Evolutionary conservation across 2,113 vertebrate species (phyloP), one percentile per base, ranked within the genome.

Genomic region (Phalacrocorax pelagicus): DNA sequence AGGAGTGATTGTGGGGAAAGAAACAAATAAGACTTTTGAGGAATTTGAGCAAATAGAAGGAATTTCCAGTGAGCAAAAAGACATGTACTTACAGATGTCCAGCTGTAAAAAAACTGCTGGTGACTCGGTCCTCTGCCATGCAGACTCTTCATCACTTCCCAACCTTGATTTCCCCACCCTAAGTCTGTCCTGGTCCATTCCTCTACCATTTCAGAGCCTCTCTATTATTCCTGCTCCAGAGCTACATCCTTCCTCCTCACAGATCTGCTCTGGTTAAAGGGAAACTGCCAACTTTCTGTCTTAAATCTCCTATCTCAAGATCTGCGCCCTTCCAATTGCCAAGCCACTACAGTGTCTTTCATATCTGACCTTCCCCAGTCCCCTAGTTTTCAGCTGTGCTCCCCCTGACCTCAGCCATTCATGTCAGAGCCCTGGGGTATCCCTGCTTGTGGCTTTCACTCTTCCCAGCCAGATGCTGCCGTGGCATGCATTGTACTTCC

Each of bases 21-120:
- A 66, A 88, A 80, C 3, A 66, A 63, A 42, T 54, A 34, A 32
- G 21, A 51, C 34, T 86, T 91, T 6, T 36, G 72, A 71, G 52
- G 42, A 74, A 54, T 71, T 58, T 42, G 10, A 89, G 11, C 38
- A 42, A 71, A 23, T 5, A 71, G 24, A 91, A 81, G 38, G n/a
- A 55, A 51, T 67, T 81, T 71, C 55, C 38, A 51, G 30, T 42
- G 44, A 42, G 24, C 34, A 47, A 18, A 73, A 89, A 26, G 59
- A 63, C 0, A 0, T 32, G 8, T 13, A 24, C 12, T 86, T 73
- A 27, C 0, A 0, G 15, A 15, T 55, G 18, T 75, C 18, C 34
- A 47, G 12, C 22, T 79, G 47, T 29, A 13, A 42, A 80, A 80
- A 69, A 82, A n/a, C 6, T n/a, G 15, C 27, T 72, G 32, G 30